Evolutionary conservation across 2,888 invertebrate genomes (phyloP), one percentile per base, ranked within the genome.

Genomic region (Cheilosia soror): DNA sequence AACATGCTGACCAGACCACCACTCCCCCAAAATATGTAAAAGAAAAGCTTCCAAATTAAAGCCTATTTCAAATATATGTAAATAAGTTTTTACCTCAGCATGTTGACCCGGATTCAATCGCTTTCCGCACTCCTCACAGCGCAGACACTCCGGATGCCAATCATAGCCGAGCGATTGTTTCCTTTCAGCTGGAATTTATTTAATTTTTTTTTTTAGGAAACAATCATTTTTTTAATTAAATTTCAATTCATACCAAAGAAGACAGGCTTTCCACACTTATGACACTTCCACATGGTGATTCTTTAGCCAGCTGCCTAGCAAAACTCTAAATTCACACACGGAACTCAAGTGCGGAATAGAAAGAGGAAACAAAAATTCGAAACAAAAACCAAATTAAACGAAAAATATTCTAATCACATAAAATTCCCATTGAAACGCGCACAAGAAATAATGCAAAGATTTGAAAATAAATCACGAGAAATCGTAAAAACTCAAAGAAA

Each of bases 101-200:
- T 97, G 96, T 92, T 96, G 96, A 13, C 96, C 96, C 75, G 96
- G 96, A 91, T 96, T 95, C 72, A 97, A 92, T 55, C 96, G 93
- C 92, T 96, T 96, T 13, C 96, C 96, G 92, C 97, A 97, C 92
- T 96, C 96, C 89, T 96, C 96, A 91, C 97, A 97, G 79, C 96
- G 93, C 89, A 97, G 93, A 93, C 97, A 97, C 92, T 96, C 95
- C 47, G 96, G 96, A 93, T 97, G 97, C 96, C 96, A 97, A 90
- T 96, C 96, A 90, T 96, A 96, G 31, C 97, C 97, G 88, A 97
- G 92, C n/a, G 96, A 96, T 90, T 96, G 96, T 92, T 96, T 96
- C 88, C 97, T 93, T 93, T 97, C 97, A 89, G 97, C 97, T 97
- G 91, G 80, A 93, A 92, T 62, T 33, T 49, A 7, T 68, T 69